Evolutionary conservation across 2,888 invertebrate species (phyloP).

Genomic region (Coelopa pilipes): DNA sequence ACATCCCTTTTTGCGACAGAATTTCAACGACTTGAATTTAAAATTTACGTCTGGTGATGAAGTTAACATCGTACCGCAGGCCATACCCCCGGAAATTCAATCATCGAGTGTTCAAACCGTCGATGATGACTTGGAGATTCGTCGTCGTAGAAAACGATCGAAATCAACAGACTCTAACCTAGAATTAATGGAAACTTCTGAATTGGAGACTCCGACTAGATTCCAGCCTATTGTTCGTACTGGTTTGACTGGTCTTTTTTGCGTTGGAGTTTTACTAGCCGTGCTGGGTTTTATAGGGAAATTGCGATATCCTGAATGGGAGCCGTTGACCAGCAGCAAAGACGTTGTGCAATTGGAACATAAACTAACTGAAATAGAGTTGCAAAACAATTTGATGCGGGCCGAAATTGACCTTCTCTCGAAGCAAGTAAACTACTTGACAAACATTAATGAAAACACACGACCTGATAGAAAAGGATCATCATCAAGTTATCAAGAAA

Average conservation of each 20-base stretch:
- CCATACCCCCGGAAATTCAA: not conserved
- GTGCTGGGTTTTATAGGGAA: slow-evolving; percentile 57
- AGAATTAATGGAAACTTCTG: not conserved
- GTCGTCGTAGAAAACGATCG: slow-evolving; percentile 29
- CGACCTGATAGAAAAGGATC: too few species aligned
- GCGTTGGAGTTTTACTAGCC: slow-evolving; percentile 53
- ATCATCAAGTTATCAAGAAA: too few species aligned
- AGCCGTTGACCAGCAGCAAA: slow-evolving; percentile 39
- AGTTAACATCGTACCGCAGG: slow-evolving; percentile 6
- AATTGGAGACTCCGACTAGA: not conserved
- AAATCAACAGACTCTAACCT: not conserved
- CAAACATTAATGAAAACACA: slow-evolving; percentile 35
- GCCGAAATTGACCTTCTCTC: slow-evolving; percentile 63
- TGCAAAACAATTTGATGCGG: slow-evolving; percentile 63
- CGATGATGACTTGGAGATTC: not conserved
- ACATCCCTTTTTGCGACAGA: slow-evolving; percentile 54
- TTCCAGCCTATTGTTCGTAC: slow-evolving; percentile 48
- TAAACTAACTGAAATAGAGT: slow-evolving; percentile 56
- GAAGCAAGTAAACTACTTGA: slow-evolving; percentile 60
- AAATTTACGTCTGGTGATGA: slow-evolving; percentile 34
- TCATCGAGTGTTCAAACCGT: not conserved
- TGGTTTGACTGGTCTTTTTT: slow-evolving; percentile 55
- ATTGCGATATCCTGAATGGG: slow-evolving; percentile 55
- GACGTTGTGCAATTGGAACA: slow-evolving; percentile 47
- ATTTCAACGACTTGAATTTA: slow-evolving; percentile 53